Conservation (phyloP, 1,140 invertebrate species). For the Odontomachus brunneus region DNA sequence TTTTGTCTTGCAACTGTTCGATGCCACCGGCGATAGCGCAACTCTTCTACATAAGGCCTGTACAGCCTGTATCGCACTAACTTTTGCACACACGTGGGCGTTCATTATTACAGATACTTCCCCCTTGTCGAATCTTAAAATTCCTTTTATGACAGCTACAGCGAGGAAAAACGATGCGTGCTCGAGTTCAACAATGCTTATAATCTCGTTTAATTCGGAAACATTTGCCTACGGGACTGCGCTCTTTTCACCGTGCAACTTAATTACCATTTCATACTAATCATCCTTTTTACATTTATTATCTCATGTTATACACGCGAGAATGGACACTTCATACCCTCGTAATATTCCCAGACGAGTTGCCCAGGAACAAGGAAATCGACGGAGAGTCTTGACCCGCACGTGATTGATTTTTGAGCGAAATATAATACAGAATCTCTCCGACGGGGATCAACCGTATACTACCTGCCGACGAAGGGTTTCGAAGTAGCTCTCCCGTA, state of each 20-base stretch:
- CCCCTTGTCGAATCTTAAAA: slow-evolving; percentile 14
- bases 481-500: slow-evolving; percentile 48
- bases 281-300: no score
- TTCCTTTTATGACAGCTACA: slow-evolving; percentile 19
- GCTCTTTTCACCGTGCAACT: background rate
- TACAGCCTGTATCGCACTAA: slow-evolving; percentile 15
- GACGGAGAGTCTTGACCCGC: slow-evolving; percentile 19
- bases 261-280: no score
- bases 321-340: background rate
- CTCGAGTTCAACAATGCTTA: slow-evolving; percentile 5
- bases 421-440: slow-evolving; percentile 39
- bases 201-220: background rate
- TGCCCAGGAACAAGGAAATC: background rate
- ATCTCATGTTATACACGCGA: no score
- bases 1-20: slow-evolving; percentile 63
- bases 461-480: slow-evolving; percentile 33
- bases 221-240: background rate
- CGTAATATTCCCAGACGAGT: background rate
- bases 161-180: background rate
- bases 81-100: slow-evolving; percentile 45
- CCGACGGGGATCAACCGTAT: slow-evolving; percentile 3
- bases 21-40: slow-evolving; percentile 65
- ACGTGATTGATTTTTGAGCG: slow-evolving; percentile 42
- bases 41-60: slow-evolving; percentile 45
- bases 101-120: slow-evolving; percentile 50